Evolutionary conservation across 2,888 invertebrate species (phyloP), one percentile per base, ranked within the genome.

Genomic region (Eumacrocentrus americanus): DNA sequence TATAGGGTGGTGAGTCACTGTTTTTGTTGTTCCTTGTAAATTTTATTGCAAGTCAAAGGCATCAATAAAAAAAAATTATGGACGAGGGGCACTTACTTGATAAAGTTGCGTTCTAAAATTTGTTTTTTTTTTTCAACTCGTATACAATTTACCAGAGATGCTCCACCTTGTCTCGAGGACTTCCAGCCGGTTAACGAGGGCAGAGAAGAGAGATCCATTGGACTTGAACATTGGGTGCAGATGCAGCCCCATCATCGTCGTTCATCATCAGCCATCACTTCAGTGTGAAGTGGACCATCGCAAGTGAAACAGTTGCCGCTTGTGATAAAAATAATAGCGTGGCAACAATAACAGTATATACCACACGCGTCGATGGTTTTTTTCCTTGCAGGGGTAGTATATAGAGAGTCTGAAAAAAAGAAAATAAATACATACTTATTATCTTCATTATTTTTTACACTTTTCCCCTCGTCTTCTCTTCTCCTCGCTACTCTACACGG

Each of bases 251-350:
- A 12, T 54, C 34, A 47, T 47, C 42, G 23, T 35, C 14, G 35
- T n/a, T n/a, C n/a, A n/a, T n/a, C n/a, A n/a, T n/a, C 25, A 11
- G 9, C 55, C 56, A 62, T 57, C 74, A 74, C 79, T 80, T 69
- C 67, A 77, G 62, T 72, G 73, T 68, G 67, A 76, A 79, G 76
- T 75, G 79, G 71, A 74, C 70, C 77, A 71, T 62, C 62, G 50
- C 25, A 54, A 42, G 54, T 54, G 54, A 54, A 54, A 54, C 54
- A 54, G 54, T 54, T 54, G 44, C 54, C 42, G 50, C 23, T 29
- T 29, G 20, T 23, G 54, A 60, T 60, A 54, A 74, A 76, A 75
- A 78, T 77, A 78, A 78, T 76, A 74, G 22, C 6, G 20, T 11
- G 18, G 56, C 44, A 59, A 64, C 61, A 64, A 64, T 61, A 64